These are phyloP conservation scores for Brachystomella parvula DNA, from an alignment of 1,140 invertebrate species.

Conservation along the genomic window DNA sequence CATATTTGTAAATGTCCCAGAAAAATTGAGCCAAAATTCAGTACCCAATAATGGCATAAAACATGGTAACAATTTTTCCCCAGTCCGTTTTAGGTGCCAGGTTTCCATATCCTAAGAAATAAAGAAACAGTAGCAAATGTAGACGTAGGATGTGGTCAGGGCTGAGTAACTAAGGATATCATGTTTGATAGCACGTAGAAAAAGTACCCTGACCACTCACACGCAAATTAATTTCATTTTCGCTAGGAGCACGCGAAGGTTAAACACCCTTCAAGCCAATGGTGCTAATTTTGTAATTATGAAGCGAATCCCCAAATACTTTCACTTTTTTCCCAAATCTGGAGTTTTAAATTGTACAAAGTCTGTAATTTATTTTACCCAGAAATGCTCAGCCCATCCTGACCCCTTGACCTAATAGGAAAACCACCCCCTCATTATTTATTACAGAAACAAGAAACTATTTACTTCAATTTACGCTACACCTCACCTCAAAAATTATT, in stretches of 20 bases:
- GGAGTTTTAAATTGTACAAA: background rate
- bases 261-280: background rate
- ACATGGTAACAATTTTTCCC: conserved; percentile 91
- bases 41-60: conserved; percentile 93
- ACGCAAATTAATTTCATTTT: too few relatives aligned
- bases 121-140: too few relatives aligned
- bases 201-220: too few relatives aligned
- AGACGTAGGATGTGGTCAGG: too few relatives aligned
- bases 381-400: background rate
- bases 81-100: conserved; percentile 85
- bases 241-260: background rate
- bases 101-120: conserved; percentile 80
- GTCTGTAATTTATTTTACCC: too few relatives aligned
- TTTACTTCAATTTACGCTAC: too few relatives aligned
- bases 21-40: too few relatives aligned
- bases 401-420: conserved; percentile 1
- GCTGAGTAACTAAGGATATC: too few relatives aligned
- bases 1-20: too few relatives aligned
- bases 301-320: background rate
- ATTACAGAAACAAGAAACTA: too few relatives aligned
- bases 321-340: conserved; percentile 3
- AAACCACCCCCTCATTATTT: background rate
- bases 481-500: too few relatives aligned
- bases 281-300: background rate
- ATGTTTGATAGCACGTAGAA: too few relatives aligned